Base-by-base conservation (phyloP, 1,140 invertebrate species). In the Philotrypesis tridentata region DNA sequence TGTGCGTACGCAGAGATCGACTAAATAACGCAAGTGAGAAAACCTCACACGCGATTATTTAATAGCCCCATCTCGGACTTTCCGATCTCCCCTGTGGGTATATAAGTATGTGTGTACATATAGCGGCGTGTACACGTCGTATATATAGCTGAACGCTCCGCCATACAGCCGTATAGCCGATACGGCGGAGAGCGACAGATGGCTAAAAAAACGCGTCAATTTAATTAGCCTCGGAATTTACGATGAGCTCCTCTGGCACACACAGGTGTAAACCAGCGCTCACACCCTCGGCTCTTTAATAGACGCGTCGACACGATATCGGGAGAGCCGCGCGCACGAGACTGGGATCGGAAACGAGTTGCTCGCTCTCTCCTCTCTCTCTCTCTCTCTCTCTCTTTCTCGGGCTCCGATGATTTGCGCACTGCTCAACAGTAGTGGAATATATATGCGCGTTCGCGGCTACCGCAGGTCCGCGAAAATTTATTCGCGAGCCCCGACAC, bases 181-280 rank as follows among this genome's bases (percentile, higher is more conserved):
- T n/a, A n/a, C n/a, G n/a, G n/a, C n/a, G n/a, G n/a, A n/a, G n/a
- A n/a, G n/a, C n/a, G n/a, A 63, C 61, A 63, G 25, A 63, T n/a
- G 12, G 55, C 7, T 63, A 21, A 43, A 71, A 79, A 67, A 55
- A 37, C 0, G 65, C 55, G 25, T 80, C 70, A 67, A 74, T 80
- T 80, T 80, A 80, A 80, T 80, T 74, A 80, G 55, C 71, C 21
- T n/a, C 14, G 27, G 37, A 68, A 80, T 80, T 80, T 74, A 80
- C 40, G 79, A 80, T 33, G 60, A n/a, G 60, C 61, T 80, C 9
- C 31, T 6, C 25, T 5, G 14, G 2, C 31, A 21, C 68, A 72
- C 31, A 21, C 68, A 72, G 68, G 70, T 73, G 78, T 71, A 37
- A 55, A 29, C 31, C n/a, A 70, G 31, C 31, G n/a, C 43, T 79